phyloP scores from a whole-genome alignment of 2,113 vertebrate species.

The Apodemus speciosus region DNA sequence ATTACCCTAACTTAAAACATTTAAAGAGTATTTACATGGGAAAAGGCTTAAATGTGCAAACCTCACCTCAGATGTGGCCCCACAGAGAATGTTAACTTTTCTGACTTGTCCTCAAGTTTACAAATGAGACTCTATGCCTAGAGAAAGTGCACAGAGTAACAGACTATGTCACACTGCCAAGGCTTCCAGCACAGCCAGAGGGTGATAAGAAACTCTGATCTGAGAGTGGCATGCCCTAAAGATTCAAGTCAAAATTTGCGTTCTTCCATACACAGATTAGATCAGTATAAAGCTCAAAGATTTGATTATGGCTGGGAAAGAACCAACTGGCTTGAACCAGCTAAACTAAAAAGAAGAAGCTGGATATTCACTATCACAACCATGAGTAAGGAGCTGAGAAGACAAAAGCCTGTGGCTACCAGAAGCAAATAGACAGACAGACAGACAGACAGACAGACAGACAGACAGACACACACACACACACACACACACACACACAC shows the following conservation, averaged over 20 bases:
- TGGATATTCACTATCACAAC: conserved; percentile 26
- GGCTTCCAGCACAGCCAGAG: conserved; percentile 35
- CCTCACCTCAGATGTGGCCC: not conserved
- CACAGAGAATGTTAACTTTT: conserved; percentile 16
- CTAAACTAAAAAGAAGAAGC: conserved; percentile 58
- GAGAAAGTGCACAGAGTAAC: not conserved
- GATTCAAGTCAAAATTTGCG: conserved; percentile 66
- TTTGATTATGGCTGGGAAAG: conserved; percentile 76
- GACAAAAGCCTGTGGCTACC: conserved; percentile 42
- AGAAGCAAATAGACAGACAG: conserved; percentile 36
- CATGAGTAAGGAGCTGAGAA: not conserved
- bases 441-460: not conserved
- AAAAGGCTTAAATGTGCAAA: conserved; percentile 54
- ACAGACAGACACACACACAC: too few species aligned
- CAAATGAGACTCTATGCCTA: not conserved
- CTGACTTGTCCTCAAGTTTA: conserved; percentile 9
- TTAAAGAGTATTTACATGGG: not conserved
- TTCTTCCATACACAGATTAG: conserved; percentile 74
- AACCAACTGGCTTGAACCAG: conserved; percentile 75
- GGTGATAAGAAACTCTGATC: conserved; percentile 71
- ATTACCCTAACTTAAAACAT: conserved; percentile 9
- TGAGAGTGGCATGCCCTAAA: conserved; percentile 71
- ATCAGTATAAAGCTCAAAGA: conserved; percentile 77
- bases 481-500: too few species aligned
- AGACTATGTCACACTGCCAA: conserved; percentile 50